These are phyloP conservation scores for Siphlonurus alternatus DNA, from an alignment of 2,888 invertebrate genomes.

Conservation along the genomic window DNA sequence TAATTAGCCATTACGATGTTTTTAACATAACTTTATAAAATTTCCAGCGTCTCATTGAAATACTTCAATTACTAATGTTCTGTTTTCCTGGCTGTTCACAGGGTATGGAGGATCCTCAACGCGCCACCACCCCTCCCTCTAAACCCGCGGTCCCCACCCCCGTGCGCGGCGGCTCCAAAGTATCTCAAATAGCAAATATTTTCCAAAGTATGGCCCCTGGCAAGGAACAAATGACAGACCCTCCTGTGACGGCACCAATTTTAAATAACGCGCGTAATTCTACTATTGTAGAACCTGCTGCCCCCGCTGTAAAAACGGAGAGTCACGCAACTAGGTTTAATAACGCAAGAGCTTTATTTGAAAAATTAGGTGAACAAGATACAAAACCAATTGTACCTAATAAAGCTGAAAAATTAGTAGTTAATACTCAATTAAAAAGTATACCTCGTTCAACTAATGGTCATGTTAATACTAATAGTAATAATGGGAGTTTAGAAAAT, in stretches of 20 bases:
- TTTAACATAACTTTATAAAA: too few species aligned
- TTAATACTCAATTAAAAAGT: background rate
- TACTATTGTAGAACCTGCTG: constrained; percentile 9
- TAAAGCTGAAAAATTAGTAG: background rate
- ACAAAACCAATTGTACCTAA: background rate
- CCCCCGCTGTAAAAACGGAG: constrained; percentile 43
- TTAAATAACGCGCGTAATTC: constrained; percentile 5
- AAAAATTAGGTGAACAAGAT: constrained; percentile 47
- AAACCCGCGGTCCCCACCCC: background rate
- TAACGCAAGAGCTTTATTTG: constrained; percentile 79
- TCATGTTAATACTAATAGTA: background rate
- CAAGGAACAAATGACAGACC: constrained; percentile 17
- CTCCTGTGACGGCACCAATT: constrained; percentile 10
- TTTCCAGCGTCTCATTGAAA: too few species aligned
- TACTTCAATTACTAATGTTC: too few species aligned
- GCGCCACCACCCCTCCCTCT: background rate
- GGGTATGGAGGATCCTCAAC: constrained; percentile 1
- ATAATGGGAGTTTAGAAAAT: background rate
- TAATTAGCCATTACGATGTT: too few species aligned
- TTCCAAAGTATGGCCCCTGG: constrained; percentile 59
- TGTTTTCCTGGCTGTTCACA: background rate
- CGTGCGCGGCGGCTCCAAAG: constrained; percentile 47
- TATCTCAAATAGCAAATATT: constrained; percentile 80
- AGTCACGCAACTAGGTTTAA: constrained; percentile 83
- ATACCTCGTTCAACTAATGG: background rate